Evolutionary conservation across 2,113 vertebrate species (phyloP).

Genomic region (Origma solitaria): DNA sequence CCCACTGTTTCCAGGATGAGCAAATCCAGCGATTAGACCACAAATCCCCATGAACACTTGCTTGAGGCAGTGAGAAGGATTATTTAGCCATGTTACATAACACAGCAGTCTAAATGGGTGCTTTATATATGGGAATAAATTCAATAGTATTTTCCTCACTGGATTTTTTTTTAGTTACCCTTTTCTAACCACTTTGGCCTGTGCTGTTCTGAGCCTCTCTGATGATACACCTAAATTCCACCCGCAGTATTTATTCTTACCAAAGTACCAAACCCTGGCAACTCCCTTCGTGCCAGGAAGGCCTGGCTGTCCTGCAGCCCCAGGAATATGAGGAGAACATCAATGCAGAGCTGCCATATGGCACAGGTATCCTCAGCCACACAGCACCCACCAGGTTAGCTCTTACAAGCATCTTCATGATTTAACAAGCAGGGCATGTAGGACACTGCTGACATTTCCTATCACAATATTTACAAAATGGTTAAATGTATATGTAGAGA

Average conservation of each 20-base stretch:
- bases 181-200: neutral
- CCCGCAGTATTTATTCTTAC: neutral
- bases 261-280: fast-evolving
- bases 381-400: neutral
- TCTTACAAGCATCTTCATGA: neutral
- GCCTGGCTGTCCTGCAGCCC: neutral
- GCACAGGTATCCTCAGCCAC: neutral
- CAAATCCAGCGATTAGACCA: neutral
- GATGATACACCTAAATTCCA: neutral
- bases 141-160: neutral
- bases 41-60: neutral
- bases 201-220: neutral
- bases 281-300: neutral
- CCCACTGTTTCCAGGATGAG: constrained; percentile 1
- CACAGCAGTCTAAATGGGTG: neutral
- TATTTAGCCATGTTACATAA: neutral
- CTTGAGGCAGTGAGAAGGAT: neutral
- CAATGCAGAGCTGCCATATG: neutral
- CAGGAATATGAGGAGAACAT: neutral
- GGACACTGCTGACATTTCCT: neutral
- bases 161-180: neutral
- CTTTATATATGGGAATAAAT: neutral
- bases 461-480: neutral
- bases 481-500: neutral
- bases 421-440: neutral